These are phyloP conservation scores for Petrolisthes manimaculis DNA, from an alignment of 2,888 invertebrate genomes.

Conservation along the genomic window DNA sequence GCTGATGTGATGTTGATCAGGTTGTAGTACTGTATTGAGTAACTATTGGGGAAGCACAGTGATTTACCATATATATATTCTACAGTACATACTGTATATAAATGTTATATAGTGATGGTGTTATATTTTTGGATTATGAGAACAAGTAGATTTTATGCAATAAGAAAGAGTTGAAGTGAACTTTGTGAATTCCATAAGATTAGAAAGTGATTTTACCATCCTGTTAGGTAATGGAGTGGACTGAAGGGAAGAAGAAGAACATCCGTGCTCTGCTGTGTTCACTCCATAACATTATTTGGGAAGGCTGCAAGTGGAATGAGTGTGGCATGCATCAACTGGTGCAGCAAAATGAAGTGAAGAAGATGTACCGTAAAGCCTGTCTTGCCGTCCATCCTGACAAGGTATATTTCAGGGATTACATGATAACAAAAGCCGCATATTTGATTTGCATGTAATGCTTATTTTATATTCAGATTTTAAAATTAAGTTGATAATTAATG, in stretches of 20 bases:
- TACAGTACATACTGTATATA: background rate
- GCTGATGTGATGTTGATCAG: too few relatives aligned
- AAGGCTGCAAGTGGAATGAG: slow-evolving; percentile 89
- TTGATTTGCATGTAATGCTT: too few relatives aligned
- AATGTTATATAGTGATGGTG: background rate
- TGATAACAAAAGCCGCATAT: too few relatives aligned
- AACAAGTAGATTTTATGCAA: background rate
- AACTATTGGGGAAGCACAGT: too few relatives aligned
- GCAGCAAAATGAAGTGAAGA: slow-evolving; percentile 92
- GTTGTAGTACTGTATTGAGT: too few relatives aligned
- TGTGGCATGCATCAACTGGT: slow-evolving; percentile 96
- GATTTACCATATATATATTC: too few relatives aligned
- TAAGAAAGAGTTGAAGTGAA: too few relatives aligned
- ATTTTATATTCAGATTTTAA: too few relatives aligned
- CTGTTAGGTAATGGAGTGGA: slow-evolving; percentile 74
- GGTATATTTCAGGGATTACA: slow-evolving; percentile 73
- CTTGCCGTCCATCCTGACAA: slow-evolving; percentile 99
- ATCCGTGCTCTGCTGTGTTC: slow-evolving; percentile 95
- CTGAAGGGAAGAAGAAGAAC: slow-evolving; percentile 95
- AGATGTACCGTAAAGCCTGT: slow-evolving; percentile 94
- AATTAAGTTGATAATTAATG: too few relatives aligned
- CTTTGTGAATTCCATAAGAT: background rate
- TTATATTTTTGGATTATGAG: slow-evolving; percentile 60
- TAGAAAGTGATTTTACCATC: background rate
- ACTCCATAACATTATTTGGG: slow-evolving; percentile 93